These are phyloP conservation scores for Clinocottus analis DNA, from an alignment of 2,113 vertebrate genomes.

Conservation along the genomic window DNA sequence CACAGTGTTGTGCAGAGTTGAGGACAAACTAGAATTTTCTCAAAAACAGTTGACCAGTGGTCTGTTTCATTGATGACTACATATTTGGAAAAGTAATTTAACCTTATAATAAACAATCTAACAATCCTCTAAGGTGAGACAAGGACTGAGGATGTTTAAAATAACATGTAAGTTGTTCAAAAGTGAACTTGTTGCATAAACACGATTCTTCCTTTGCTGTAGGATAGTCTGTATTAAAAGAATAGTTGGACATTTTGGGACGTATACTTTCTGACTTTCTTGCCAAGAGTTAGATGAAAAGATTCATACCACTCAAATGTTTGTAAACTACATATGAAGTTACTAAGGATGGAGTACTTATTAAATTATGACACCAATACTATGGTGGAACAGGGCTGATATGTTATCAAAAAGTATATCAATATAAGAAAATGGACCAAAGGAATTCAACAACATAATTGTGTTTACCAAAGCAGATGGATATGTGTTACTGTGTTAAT, in stretches of 20 bases:
- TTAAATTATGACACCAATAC: background rate
- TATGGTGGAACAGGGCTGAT: background rate
- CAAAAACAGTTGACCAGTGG: background rate
- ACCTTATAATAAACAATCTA: background rate
- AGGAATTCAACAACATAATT: background rate
- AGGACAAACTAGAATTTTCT: background rate
- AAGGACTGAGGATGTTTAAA: background rate
- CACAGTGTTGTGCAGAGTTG: conserved; percentile 4
- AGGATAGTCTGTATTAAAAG: background rate
- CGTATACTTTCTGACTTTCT: background rate
- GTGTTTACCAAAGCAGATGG: background rate
- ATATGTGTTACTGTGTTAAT: background rate
- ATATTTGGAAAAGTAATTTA: background rate
- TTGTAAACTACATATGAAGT: background rate
- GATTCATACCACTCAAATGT: background rate
- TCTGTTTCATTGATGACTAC: background rate
- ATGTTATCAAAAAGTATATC: background rate
- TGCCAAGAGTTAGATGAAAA: background rate
- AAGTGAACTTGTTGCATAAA: background rate
- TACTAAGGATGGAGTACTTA: background rate
- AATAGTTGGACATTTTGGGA: background rate
- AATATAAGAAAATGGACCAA: background rate
- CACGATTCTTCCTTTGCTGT: background rate
- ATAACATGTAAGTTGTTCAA: background rate
- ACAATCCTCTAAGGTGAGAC: background rate